A percentile compares a stretch with the other conserved stretches of the same genome.
Conservation (phyloP, 1,140 invertebrate species). For the Cydia strobilella region DNA sequence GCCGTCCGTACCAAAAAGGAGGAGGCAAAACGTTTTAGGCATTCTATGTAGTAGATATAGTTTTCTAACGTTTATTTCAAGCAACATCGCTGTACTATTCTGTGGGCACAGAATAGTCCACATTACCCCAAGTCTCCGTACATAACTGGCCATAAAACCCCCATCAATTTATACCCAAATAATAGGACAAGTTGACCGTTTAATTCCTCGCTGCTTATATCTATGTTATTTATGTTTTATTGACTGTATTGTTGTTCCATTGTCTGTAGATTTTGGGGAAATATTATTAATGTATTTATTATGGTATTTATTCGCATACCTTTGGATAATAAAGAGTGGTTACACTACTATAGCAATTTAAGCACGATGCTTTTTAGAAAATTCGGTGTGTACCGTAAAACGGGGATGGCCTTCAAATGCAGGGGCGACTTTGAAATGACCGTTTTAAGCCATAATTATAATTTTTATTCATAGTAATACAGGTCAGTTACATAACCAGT, state of each 20-base stretch:
- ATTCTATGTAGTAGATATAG: not conserved
- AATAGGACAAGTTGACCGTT: conserved; percentile 20
- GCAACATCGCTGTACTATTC: not conserved
- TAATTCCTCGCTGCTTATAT: conserved; percentile 25
- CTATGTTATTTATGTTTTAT: not conserved
- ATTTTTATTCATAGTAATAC: too few relatives aligned
- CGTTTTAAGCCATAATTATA: too few relatives aligned
- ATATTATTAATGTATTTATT: not conserved
- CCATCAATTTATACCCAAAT: conserved; percentile 27
- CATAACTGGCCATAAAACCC: conserved; percentile 24
- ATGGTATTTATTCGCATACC: not conserved
- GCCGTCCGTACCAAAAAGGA: too few relatives aligned
- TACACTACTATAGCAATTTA: too few relatives aligned
- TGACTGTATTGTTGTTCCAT: not conserved
- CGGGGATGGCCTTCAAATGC: too few relatives aligned
- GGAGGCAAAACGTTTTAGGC: too few relatives aligned
- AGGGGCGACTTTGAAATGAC: too few relatives aligned
- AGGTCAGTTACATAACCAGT: too few relatives aligned
- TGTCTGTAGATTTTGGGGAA: not conserved
- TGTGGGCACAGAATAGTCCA: conserved; percentile 24
- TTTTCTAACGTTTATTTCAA: not conserved
- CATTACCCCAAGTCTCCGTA: conserved; percentile 2
- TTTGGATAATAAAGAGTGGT: not conserved
- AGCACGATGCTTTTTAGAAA: too few relatives aligned
- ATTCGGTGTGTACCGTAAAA: too few relatives aligned